A percentile compares a stretch with the other conserved stretches of the same genome.
phyloP scores from a whole-genome alignment of 53 echinoderm and acorn worm genomes.

The Henricia sp. region DNA sequence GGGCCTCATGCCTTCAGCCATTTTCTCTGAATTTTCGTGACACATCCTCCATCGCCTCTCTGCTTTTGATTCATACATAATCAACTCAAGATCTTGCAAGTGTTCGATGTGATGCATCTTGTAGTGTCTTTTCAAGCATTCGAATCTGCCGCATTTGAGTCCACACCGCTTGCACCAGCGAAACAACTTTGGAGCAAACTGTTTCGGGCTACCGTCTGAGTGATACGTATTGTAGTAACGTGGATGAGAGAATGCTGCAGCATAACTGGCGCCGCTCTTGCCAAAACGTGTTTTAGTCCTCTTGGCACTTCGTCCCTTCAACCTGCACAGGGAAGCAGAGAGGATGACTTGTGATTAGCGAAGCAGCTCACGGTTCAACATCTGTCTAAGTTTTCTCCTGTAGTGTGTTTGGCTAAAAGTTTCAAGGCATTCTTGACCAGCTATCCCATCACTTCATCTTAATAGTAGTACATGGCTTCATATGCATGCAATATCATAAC shows the following conservation, averaged over 20 bases:
- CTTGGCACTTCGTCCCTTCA: slow-evolving; percentile 17
- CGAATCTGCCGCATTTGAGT: slow-evolving; percentile 8
- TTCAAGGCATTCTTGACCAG: too few relatives aligned
- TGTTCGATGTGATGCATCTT: not conserved
- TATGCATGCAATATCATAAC: too few relatives aligned
- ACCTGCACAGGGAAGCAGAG: slow-evolving; percentile 59
- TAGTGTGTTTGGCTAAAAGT: too few relatives aligned
- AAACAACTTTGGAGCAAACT: slow-evolving; percentile 26
- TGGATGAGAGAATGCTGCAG: not conserved
- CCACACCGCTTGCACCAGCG: slow-evolving; percentile 23
- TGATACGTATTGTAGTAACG: slow-evolving; percentile 10
- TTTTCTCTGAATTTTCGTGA: not conserved
- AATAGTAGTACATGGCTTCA: too few relatives aligned
- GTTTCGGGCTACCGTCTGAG: slow-evolving; percentile 12
- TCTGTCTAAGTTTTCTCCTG: too few relatives aligned
- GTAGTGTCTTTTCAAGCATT: slow-evolving; percentile 33
- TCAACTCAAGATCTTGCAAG: slow-evolving; percentile 12
- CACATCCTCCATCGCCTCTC: not conserved
- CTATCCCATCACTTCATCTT: too few relatives aligned
- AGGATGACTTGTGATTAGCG: slow-evolving; percentile 50
- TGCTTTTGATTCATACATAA: slow-evolving; percentile 9
- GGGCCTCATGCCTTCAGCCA: not conserved
- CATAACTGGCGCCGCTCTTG: not conserved
- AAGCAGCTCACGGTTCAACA: not conserved
- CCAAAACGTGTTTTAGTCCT: not conserved